phyloP scores from a whole-genome alignment of 2,888 invertebrate species.

The Diogma glabrata region DNA sequence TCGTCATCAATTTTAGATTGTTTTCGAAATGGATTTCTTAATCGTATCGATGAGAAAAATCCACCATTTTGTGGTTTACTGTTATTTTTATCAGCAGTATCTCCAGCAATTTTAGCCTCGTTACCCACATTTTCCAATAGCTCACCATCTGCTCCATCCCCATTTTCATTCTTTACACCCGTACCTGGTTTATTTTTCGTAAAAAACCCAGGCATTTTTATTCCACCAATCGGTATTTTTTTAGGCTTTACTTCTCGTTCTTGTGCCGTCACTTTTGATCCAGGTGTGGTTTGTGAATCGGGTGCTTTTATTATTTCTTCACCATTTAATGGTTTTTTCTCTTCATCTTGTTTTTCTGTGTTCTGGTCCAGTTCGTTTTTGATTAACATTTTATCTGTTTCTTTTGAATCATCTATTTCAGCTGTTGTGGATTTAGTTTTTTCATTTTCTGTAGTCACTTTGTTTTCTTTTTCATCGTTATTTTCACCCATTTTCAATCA shows the following conservation, averaged over 20 bases:
- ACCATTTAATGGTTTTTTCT: conserved; percentile 10
- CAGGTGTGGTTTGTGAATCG: conserved; percentile 10
- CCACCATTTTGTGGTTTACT: conserved; percentile 30
- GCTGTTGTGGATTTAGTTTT: too few species aligned
- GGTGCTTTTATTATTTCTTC: conserved; percentile 13
- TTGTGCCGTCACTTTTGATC: conserved; percentile 39
- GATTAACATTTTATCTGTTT: conserved; percentile 35
- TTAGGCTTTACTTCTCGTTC: conserved; percentile 66
- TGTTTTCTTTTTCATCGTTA: too few species aligned
- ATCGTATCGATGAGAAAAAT: conserved; percentile 30
- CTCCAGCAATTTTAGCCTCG: conserved; percentile 22
- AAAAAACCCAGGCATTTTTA: conserved; percentile 78
- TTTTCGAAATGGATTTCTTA: conserved; percentile 46
- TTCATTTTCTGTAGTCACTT: too few species aligned
- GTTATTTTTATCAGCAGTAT: conserved; percentile 29
- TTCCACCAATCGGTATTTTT: conserved; percentile 78
- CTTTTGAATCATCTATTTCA: conserved; percentile 36
- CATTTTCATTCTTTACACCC: conserved; percentile 41
- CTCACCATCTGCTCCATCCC: conserved; percentile 38
- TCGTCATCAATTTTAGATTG: conserved; percentile 33
- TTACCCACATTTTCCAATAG: conserved; percentile 37
- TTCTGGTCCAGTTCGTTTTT: too few species aligned
- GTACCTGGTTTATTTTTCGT: conserved; percentile 64
- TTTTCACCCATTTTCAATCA: too few species aligned
- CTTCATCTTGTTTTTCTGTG: background rate